Base-by-base conservation (phyloP, 2,888 invertebrate genomes). In the Anagyrus pseudococci region DNA sequence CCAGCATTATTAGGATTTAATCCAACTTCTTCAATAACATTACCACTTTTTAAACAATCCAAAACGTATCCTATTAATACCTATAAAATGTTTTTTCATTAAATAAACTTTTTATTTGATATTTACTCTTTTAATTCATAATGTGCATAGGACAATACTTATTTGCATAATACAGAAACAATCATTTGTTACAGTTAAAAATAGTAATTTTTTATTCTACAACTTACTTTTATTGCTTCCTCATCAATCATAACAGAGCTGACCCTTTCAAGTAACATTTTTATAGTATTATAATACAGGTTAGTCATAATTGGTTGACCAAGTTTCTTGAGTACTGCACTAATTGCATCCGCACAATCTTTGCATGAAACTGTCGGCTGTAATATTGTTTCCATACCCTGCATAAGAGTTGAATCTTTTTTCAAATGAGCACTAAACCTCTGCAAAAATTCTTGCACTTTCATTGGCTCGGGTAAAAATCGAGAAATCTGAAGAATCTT, bases 171-270 rank as follows among this genome's bases (percentile, higher is more conserved):
- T n/a, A n/a, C n/a, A n/a, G n/a, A n/a, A n/a, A n/a, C n/a, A n/a
- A n/a, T n/a, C n/a, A n/a, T n/a, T n/a, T n/a, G n/a, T n/a, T n/a
- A n/a, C n/a, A n/a, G n/a, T n/a, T 37, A 8, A 37, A 15, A 37
- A 37, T 13, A 37, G n/a, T n/a, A 37, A 37, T 4, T 29, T 26
- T n/a, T 49, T 20, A 41, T 59, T 25, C 40, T 10, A 23, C 33
- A 46, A 37, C 68, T 70, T 75, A 93, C 88, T 67, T 90, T 87
- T 71, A 97, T 86, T 0, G 96, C 92, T 67, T 92, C 91, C 73
- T 90, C 90, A 79, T 98, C 98, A 13, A 98, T 92, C 92, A 98
- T 94, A 4, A 98, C 96, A 0, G 96, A 96, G 67, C 96, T 96
- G 15, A 96, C 92, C 62, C 98, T 86, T 81, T 98, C 98, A 61